These are phyloP conservation scores for Platygyra sinensis DNA, from an alignment of 64 coral and sea anemone genomes.

Conservation along the genomic window DNA sequence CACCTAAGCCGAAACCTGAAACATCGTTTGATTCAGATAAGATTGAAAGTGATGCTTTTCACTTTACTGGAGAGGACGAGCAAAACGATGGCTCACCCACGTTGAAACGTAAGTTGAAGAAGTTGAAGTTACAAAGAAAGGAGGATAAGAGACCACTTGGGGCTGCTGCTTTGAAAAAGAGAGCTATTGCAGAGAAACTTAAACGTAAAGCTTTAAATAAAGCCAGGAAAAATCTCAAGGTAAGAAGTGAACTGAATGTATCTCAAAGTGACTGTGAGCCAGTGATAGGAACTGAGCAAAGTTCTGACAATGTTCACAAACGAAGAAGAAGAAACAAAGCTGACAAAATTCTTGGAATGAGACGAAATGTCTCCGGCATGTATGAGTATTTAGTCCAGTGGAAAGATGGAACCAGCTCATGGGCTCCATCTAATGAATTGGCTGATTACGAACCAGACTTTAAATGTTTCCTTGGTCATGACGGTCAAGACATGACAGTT, in stretches of 20 bases:
- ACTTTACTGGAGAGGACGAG: conserved; percentile 83
- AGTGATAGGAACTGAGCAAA: conserved; percentile 11
- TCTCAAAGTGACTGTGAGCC: conserved; percentile 8
- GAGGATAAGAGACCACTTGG: conserved; percentile 68
- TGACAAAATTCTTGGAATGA: conserved; percentile 86
- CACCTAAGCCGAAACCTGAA: conserved; percentile 68
- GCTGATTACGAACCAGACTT: conserved; percentile 87
- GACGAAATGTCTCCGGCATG: conserved; percentile 47
- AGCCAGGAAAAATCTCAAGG: conserved; percentile 58
- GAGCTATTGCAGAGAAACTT: conserved; percentile 59
- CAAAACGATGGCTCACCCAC: not conserved
- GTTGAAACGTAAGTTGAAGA: conserved; percentile 64
- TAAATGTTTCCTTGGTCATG: conserved; percentile 76
- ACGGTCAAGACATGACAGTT: conserved; percentile 68
- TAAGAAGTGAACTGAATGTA: conserved; percentile 50
- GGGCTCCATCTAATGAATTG: conserved; percentile 75
- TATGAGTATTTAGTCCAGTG: conserved; percentile 96
- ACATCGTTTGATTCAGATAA: conserved; percentile 6
- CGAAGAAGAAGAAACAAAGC: conserved; percentile 76
- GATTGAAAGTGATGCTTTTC: conserved; percentile 66
- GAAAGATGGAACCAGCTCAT: conserved; percentile 95
- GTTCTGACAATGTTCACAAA: conserved; percentile 57
- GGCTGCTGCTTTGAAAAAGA: conserved; percentile 66
- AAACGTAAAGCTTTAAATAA: conserved; percentile 82
- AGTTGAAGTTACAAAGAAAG: conserved; percentile 66